Evolutionary conservation across 1,140 invertebrate species (phyloP).

Genomic region (Conus betulinus): DNA sequence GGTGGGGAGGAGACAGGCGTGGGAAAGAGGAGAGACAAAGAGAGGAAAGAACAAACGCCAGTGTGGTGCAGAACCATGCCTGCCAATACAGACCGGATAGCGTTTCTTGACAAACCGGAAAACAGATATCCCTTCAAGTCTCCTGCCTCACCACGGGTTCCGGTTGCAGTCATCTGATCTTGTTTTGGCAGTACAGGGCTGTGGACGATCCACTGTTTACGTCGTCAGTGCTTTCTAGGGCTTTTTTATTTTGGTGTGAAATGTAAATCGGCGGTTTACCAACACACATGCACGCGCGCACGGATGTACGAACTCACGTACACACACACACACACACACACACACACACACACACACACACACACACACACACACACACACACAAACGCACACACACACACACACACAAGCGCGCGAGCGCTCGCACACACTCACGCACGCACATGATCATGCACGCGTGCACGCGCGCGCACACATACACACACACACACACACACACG

Average conservation of each 20-base stretch:
- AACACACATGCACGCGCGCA: not conserved
- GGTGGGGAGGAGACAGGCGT: too few species aligned
- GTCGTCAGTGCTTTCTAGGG: too few species aligned
- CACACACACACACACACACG: not conserved
- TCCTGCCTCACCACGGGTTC: too few species aligned
- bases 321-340: not conserved
- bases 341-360: not conserved
- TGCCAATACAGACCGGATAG: too few species aligned
- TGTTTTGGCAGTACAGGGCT: too few species aligned
- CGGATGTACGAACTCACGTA: not conserved
- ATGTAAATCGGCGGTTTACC: not conserved
- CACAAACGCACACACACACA: not conserved
- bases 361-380: not conserved
- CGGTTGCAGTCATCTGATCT: too few species aligned
- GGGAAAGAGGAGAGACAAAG: too few species aligned
- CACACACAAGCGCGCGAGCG: not conserved
- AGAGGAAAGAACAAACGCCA: too few species aligned
- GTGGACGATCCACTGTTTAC: too few species aligned
- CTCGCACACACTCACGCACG: not conserved
- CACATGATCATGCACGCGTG: not conserved
- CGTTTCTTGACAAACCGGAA: too few species aligned
- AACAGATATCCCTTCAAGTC: too few species aligned
- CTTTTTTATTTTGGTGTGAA: not conserved
- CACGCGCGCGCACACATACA: not conserved
- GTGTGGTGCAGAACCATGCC: too few species aligned